Base-by-base conservation (phyloP, 2,113 vertebrate genomes). In the Ophiodon elongatus region DNA sequence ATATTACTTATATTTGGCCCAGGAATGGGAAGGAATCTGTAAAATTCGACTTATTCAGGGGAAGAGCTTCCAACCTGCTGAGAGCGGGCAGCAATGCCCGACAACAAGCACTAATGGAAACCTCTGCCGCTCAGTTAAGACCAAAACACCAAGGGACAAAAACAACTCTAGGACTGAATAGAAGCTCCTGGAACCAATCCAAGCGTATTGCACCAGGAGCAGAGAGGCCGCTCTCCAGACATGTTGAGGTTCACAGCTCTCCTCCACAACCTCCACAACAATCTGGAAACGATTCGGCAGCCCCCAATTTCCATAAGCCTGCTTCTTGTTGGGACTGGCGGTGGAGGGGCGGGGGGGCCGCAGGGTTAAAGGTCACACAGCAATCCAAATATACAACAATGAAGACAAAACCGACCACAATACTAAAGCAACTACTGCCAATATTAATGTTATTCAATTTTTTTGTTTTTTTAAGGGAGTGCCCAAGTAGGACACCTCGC, bases 241-340 rank as follows among this genome's bases (percentile, higher is more conserved):
- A 21, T 11, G 23, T 23, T 29, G 19, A 69, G 43, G 29, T 59
- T 59, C 56, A 59, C 9, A 29, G 25, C 25, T 60, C 11, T 60
- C 35, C 14, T 63, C 10, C 39, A 47, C n/a, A 15, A 8, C 31
- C 37, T 17, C 47, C 57, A 25, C 47, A 31, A 13, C 73, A 72
- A 71, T 81, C 73, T 81, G 84, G 84, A 81, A 85, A 72, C 73
- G 52, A 76, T 76, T 81, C 47, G 60, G 66, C 52, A 45, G n/a
- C 17, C 59, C 56, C 50, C 10, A 52, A 47, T 80, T 83, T 72
- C 25, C 73, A 73, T 77, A 33, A 67, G 62, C 54, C 65, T 52
- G 78, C n/a, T 76, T 35, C 31, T 62, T 68, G 73, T 73, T 68
- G 43, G 62, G 25, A 47, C 23, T 8, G 29, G 21, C 10, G 19